phyloP scores from a whole-genome alignment of 2,888 invertebrate genomes.

The Candidula unifasciata region DNA sequence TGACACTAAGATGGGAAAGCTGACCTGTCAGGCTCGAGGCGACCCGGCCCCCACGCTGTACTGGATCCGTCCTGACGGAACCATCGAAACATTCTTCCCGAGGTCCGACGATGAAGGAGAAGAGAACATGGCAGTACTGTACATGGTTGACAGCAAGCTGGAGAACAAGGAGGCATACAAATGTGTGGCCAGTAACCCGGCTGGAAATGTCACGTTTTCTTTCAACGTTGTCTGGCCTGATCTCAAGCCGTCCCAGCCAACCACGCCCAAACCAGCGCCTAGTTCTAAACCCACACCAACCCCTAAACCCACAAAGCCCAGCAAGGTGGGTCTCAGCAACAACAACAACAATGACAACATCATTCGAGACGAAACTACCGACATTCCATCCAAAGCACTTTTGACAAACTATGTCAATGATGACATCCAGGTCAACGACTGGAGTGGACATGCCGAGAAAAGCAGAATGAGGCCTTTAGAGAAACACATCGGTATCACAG shows the following conservation, averaged over 20 bases:
- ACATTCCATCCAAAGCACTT: slow-evolving; percentile 16
- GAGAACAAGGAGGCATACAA: slow-evolving; percentile 70
- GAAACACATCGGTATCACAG: background rate
- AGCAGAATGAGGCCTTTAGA: slow-evolving; percentile 29
- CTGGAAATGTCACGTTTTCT: slow-evolving; percentile 76
- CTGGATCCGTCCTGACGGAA: slow-evolving; percentile 75
- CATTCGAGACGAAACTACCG: slow-evolving; percentile 44
- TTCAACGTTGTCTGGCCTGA: slow-evolving; percentile 75
- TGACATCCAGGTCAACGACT: slow-evolving; percentile 48
- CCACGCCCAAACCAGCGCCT: slow-evolving; percentile 29
- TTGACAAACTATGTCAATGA: slow-evolving; percentile 41
- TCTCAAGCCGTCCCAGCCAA: slow-evolving; percentile 45
- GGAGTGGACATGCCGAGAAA: slow-evolving; percentile 54
- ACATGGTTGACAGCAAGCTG: slow-evolving; percentile 63
- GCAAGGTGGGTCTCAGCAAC: background rate
- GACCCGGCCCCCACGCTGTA: slow-evolving; percentile 75
- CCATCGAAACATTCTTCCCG: slow-evolving; percentile 66
- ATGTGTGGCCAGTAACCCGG: slow-evolving; percentile 76
- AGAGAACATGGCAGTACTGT: slow-evolving; percentile 70
- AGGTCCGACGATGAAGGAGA: slow-evolving; percentile 56
- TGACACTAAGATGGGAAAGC: slow-evolving; percentile 67
- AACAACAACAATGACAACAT: slow-evolving; percentile 38
- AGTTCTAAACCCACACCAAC: slow-evolving; percentile 11
- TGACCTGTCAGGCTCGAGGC: slow-evolving; percentile 74
- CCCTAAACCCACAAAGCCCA: slow-evolving; percentile 3